These are phyloP conservation scores for Gobio occitaniae DNA, from an alignment of 2,797 vertebrate genomes.

Conservation along the genomic window DNA sequence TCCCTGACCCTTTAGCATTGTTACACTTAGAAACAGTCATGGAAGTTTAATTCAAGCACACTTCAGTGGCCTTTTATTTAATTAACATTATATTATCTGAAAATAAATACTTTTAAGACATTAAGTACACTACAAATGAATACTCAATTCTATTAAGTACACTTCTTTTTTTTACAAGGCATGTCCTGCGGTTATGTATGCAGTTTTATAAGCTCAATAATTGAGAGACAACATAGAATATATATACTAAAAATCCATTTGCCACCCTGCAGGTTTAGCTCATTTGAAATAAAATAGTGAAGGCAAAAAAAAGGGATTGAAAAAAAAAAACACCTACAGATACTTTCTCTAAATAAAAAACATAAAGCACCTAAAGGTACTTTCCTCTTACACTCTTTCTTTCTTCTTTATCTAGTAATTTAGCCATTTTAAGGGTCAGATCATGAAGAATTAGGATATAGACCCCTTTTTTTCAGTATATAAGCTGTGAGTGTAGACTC, in stretches of 20 bases:
- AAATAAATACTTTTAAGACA: neutral
- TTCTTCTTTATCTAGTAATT: neutral
- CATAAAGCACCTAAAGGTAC: neutral
- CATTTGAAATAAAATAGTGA: neutral
- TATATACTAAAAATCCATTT: neutral
- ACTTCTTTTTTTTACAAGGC: neutral
- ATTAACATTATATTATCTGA: no score
- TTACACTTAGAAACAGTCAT: no score
- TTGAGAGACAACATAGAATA: neutral
- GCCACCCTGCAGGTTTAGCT: neutral
- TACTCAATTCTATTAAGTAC: neutral
- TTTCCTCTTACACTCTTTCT: neutral
- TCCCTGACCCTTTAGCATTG: no score
- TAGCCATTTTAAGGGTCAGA: neutral
- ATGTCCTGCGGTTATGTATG: neutral
- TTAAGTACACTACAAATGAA: neutral
- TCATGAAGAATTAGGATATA: neutral
- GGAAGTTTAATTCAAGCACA: no score
- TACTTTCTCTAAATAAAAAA: no score
- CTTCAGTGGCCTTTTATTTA: no score
- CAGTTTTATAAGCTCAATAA: neutral
- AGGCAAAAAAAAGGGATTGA: neutral
- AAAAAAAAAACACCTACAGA: neutral
- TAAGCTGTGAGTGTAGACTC: neutral
- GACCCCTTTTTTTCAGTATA: neutral